phyloP scores from a whole-genome alignment of 2,113 vertebrate species.

The Petrocephalus microphthalmus region DNA sequence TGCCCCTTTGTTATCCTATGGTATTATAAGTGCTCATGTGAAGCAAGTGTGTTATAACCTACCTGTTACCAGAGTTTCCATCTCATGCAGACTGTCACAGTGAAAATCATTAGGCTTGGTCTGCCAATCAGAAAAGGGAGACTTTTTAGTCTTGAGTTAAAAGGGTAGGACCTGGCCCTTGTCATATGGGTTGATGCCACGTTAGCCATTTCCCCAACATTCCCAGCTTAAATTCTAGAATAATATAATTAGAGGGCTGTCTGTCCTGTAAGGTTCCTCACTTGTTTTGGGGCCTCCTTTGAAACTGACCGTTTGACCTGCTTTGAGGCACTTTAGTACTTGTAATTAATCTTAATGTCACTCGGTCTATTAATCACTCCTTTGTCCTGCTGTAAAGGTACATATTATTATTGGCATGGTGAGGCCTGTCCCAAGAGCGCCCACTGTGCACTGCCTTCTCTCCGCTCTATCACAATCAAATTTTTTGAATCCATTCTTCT shows the following conservation, averaged over 20 bases:
- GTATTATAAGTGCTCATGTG: not conserved
- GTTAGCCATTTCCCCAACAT: not conserved
- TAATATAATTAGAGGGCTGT: not conserved
- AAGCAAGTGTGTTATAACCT: not conserved
- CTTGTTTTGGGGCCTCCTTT: not conserved
- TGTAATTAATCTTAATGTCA: not conserved
- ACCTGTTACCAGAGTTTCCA: not conserved
- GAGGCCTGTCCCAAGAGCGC: not conserved
- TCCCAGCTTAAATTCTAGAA: not conserved
- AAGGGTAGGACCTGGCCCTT: not conserved
- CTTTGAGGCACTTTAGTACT: not conserved
- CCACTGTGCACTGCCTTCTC: not conserved
- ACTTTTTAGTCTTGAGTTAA: not conserved
- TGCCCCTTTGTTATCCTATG: not conserved
- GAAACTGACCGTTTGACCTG: not conserved
- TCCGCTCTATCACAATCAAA: not conserved
- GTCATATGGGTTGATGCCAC: not conserved
- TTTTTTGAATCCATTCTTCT: not conserved
- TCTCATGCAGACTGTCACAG: not conserved
- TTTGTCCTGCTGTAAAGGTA: constrained; percentile 3
- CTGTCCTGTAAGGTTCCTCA: not conserved
- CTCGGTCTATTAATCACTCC: not conserved
- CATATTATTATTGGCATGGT: not conserved
- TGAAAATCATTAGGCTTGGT: not conserved
- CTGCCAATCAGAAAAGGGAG: not conserved